Percentiles rank a stretch among this genome's conserved stretches.
Conservation (phyloP, 2,888 invertebrate genomes). For the Apocheima hispidaria region DNA sequence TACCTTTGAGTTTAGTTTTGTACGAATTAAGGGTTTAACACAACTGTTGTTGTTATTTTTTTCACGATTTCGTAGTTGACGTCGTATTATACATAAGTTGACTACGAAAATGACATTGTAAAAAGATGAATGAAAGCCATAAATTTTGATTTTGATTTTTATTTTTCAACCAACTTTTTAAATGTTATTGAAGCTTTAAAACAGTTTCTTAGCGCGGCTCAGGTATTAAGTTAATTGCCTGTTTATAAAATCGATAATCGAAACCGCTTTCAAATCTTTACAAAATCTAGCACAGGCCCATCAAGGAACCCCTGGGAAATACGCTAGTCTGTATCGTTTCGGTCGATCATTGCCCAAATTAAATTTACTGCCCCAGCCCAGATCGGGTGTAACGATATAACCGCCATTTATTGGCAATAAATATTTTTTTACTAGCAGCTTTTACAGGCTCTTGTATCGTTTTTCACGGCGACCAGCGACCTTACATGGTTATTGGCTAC, state of each 20-base stretch:
- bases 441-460: conserved; percentile 57
- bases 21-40: no score
- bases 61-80: no score
- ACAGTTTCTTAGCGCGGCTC: no score
- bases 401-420: conserved; percentile 75
- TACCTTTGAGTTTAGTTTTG: no score
- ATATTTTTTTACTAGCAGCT: conserved; percentile 75
- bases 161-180: no score
- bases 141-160: no score
- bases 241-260: background rate
- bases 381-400: conserved; percentile 69
- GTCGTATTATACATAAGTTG: no score
- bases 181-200: no score
- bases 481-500: conserved; percentile 48
- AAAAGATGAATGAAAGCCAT: no score
- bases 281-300: conserved; percentile 34
- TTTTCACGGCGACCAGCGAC: conserved; percentile 57
- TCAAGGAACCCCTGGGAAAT: conserved; percentile 60
- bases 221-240: background rate
- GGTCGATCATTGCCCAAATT: conserved; percentile 70
- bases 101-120: no score
- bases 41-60: no score
- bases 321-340: conserved; percentile 51
- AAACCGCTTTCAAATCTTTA: conserved; percentile 15
- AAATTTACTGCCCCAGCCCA: conserved; percentile 72